Percentiles rank a stretch among this genome's conserved stretches.
These are phyloP conservation scores for Sphaerophoria rueppellii DNA, from an alignment of 2,888 invertebrate species.

Conservation along the genomic window DNA sequence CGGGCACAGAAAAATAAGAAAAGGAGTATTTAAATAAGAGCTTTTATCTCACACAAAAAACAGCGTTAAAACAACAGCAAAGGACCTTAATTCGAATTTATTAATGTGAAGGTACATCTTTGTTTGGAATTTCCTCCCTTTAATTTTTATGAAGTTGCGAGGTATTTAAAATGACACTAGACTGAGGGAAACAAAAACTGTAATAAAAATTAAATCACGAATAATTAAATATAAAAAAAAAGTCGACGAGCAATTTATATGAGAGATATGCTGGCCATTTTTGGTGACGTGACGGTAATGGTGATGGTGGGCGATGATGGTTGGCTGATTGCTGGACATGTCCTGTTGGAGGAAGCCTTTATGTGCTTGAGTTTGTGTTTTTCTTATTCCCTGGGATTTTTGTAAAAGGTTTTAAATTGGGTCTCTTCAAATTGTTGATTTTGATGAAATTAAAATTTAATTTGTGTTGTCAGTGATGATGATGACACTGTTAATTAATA, in stretches of 20 bases:
- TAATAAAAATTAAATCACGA: constrained; percentile 65
- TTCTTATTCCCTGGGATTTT: constrained; percentile 4
- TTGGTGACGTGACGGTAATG: neutral
- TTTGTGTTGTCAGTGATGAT: constrained; percentile 29
- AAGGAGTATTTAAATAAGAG: constrained; percentile 5
- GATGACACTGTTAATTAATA: constrained; percentile 17
- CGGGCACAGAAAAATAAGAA: neutral
- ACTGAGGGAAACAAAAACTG: constrained; percentile 65
- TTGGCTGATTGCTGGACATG: constrained; percentile 25
- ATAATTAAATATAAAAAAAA: constrained; percentile 54
- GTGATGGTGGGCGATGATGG: constrained; percentile 6
- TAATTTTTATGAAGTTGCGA: constrained; percentile 3
- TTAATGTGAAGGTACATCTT: constrained; percentile 17
- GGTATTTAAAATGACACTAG: constrained; percentile 48
- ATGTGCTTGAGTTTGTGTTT: neutral
- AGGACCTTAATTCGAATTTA: constrained; percentile 58
- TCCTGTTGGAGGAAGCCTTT: constrained; percentile 14
- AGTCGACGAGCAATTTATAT: constrained; percentile 25
- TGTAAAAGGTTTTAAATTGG: constrained; percentile 36
- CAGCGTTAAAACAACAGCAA: constrained; percentile 51
- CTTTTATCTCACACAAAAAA: neutral
- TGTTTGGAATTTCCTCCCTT: constrained; percentile 8
- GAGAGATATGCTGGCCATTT: constrained; percentile 7
- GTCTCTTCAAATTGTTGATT: constrained; percentile 4
- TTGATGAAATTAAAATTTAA: constrained; percentile 34